Evolutionary conservation across 2,113 vertebrate species (phyloP).

Genomic region (Neofelis nebulosa): DNA sequence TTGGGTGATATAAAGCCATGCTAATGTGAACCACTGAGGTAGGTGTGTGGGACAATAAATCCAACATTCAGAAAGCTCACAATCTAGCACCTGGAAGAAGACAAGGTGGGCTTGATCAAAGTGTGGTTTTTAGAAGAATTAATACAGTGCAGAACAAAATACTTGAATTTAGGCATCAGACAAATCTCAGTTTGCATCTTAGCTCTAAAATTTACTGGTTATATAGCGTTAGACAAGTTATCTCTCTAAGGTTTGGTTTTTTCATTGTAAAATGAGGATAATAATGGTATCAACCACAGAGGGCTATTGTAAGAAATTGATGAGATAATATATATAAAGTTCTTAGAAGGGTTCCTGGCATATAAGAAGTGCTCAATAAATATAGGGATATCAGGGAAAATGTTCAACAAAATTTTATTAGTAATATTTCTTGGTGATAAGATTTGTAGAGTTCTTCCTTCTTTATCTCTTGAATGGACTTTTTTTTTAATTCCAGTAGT

Average conservation of each 20-base stretch:
- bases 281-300: neutral
- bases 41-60: slow-evolving; percentile 20
- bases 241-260: neutral
- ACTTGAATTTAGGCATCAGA: neutral
- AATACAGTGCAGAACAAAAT: neutral
- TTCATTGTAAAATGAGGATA: neutral
- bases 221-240: neutral
- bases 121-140: neutral
- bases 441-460: neutral
- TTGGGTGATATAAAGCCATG: neutral
- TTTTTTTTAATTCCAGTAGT: neutral
- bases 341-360: neutral
- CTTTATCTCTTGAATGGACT: neutral
- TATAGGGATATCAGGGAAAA: neutral
- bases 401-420: neutral
- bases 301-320: neutral
- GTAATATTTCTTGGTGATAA: neutral
- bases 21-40: neutral
- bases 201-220: neutral
- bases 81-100: slow-evolving; percentile 5
- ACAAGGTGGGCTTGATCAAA: neutral
- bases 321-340: neutral
- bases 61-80: neutral
- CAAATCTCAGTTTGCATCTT: neutral
- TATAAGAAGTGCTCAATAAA: neutral